Conservation (phyloP, 2,888 invertebrate species). For the Sipha maydis region DNA sequence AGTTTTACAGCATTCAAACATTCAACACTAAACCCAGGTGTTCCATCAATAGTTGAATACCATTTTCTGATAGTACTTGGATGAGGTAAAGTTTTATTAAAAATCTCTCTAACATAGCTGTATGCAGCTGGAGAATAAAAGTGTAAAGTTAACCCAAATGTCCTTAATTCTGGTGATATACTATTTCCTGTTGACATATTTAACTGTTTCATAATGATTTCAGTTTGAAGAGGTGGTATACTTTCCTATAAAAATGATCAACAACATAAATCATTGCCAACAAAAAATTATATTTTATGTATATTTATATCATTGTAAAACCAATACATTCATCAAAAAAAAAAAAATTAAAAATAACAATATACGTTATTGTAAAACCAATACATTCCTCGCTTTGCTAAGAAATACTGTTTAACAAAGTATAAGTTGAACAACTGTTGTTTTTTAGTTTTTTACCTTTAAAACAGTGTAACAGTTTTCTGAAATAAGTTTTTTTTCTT, state of each 20-base stretch:
- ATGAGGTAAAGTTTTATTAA: conserved; percentile 22
- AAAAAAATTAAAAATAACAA: too few relatives aligned
- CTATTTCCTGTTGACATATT: conserved; percentile 8
- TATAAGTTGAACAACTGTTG: too few relatives aligned
- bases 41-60: conserved; percentile 19
- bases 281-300: too few relatives aligned
- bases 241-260: conserved; percentile 19
- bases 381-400: too few relatives aligned
- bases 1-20: conserved; percentile 6
- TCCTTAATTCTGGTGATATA: conserved; percentile 29
- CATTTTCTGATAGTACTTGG: conserved; percentile 23
- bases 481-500: conserved; percentile 17
- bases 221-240: conserved; percentile 16
- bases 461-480: conserved; percentile 14
- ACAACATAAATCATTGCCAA: not conserved
- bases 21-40: conserved; percentile 4
- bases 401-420: too few relatives aligned
- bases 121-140: conserved; percentile 9
- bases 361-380: too few relatives aligned
- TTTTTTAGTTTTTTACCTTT: not conserved
- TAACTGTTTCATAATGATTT: not conserved
- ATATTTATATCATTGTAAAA: too few relatives aligned
- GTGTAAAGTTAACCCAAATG: conserved; percentile 12
- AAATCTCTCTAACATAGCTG: conserved; percentile 14
- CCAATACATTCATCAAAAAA: too few relatives aligned